These are phyloP conservation scores for Clarias platycephalus DNA, from an alignment of 2,797 vertebrate species.

Conservation along the genomic window DNA sequence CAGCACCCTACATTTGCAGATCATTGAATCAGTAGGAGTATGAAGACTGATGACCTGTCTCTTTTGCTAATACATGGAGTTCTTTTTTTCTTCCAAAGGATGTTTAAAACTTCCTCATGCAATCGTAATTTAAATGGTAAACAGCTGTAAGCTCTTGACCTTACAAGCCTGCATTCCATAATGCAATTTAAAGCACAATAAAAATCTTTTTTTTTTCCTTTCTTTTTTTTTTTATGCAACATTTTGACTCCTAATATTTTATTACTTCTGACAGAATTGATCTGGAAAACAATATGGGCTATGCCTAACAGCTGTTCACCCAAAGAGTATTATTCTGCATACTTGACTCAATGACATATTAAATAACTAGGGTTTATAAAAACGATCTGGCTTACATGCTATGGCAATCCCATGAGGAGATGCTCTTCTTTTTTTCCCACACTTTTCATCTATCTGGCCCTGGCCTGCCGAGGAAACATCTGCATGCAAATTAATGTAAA, in stretches of 20 bases:
- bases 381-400: background rate
- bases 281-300: background rate
- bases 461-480: background rate
- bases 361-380: constrained; percentile 15
- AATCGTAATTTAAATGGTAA: background rate
- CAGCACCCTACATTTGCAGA: background rate
- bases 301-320: background rate
- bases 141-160: background rate
- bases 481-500: constrained; percentile 10
- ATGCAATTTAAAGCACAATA: background rate
- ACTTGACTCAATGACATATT: background rate
- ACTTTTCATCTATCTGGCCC: background rate
- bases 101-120: background rate
- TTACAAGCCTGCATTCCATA: background rate
- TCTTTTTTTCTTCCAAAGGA: background rate
- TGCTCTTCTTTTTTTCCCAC: background rate
- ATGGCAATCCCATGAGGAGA: background rate
- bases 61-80: background rate
- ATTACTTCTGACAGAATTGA: background rate
- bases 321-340: background rate
- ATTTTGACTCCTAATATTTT: background rate
- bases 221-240: background rate
- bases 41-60: background rate
- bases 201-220: background rate
- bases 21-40: constrained; percentile 5